These are phyloP conservation scores for Stomorhina lunata DNA, from an alignment of 2,888 invertebrate genomes.

Conservation along the genomic window DNA sequence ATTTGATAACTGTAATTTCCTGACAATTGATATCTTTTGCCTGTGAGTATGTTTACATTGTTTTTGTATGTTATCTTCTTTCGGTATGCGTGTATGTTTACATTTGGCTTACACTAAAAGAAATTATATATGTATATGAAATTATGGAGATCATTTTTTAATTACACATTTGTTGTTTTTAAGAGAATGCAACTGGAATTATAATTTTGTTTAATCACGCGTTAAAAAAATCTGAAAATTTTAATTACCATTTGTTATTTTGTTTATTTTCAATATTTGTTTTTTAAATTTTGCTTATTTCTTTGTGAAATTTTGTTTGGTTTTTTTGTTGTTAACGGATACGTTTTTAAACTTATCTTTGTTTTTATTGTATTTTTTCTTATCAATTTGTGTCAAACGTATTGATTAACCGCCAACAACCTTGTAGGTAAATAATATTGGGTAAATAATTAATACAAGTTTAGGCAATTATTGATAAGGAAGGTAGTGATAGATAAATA, in stretches of 20 bases:
- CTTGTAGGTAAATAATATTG: background rate
- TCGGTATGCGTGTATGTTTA: background rate
- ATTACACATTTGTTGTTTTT: too few relatives aligned
- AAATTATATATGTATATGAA: too few relatives aligned
- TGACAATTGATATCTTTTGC: background rate
- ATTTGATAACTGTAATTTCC: background rate
- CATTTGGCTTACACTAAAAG: too few relatives aligned
- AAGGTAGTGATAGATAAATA: background rate
- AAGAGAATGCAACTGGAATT: too few relatives aligned
- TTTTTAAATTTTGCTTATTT: background rate
- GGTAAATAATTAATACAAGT: background rate
- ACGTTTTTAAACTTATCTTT: background rate
- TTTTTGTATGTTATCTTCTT: background rate
- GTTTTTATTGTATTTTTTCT: background rate
- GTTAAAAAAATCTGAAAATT: too few relatives aligned
- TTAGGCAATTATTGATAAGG: background rate
- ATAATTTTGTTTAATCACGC: too few relatives aligned
- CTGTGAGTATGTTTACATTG: background rate
- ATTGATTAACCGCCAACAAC: background rate
- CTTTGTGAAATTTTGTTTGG: background rate
- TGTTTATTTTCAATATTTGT: background rate
- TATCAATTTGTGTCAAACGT: slow-evolving; percentile 1
- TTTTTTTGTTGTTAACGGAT: background rate
- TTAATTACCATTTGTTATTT: background rate
- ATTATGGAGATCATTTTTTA: too few relatives aligned